Evolutionary conservation across 1,140 invertebrate genomes (phyloP).

Genomic region (Adoxophyes honmai): DNA sequence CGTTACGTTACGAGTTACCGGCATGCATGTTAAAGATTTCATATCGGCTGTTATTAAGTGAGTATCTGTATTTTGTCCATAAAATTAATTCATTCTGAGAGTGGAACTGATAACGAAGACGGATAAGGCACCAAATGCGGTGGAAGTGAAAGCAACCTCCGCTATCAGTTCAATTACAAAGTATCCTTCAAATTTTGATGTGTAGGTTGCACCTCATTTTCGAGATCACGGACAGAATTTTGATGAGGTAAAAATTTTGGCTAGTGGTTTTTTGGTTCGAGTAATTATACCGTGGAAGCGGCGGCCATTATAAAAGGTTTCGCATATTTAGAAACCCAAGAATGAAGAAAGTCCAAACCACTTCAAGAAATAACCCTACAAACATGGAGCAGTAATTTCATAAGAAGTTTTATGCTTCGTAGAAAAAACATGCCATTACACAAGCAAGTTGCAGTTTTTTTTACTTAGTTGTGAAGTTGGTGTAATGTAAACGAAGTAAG

Average conservation of each 20-base stretch:
- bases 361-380: slow-evolving; percentile 15
- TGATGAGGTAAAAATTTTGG: slow-evolving; percentile 50
- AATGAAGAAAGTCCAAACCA: slow-evolving; percentile 22
- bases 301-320: slow-evolving; percentile 51
- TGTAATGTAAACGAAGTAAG: too few species aligned
- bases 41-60: too few species aligned
- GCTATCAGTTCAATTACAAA: neutral
- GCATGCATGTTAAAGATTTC: too few species aligned
- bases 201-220: slow-evolving; percentile 39
- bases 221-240: slow-evolving; percentile 35
- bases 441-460: too few species aligned
- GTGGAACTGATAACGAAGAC: neutral
- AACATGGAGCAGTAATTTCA: slow-evolving; percentile 4
- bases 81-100: neutral
- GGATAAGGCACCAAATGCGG: neutral
- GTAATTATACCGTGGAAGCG: slow-evolving; percentile 49
- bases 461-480: too few species aligned
- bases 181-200: slow-evolving; percentile 29
- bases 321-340: slow-evolving; percentile 42
- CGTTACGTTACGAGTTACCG: too few species aligned
- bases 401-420: slow-evolving; percentile 2
- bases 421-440: neutral
- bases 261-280: slow-evolving; percentile 40
- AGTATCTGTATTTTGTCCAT: too few species aligned
- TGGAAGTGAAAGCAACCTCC: neutral